These are phyloP conservation scores for Bergia puertoricense DNA, from an alignment of 92 coral and sea anemone genomes.

Conservation along the genomic window DNA sequence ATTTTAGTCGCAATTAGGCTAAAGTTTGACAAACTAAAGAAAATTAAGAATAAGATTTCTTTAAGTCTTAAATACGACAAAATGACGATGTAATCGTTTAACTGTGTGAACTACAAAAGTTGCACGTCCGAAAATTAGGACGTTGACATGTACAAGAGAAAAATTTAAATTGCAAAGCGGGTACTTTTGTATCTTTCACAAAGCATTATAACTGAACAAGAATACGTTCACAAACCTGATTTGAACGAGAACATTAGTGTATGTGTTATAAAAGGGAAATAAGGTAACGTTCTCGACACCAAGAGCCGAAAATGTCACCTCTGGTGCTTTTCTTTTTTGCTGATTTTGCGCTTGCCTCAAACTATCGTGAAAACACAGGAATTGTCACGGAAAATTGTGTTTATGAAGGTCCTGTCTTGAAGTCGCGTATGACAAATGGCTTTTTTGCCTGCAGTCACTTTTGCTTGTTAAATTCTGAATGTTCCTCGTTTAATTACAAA, in stretches of 20 bases:
- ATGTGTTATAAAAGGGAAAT: not conserved
- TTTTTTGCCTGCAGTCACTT: slow-evolving; percentile 36
- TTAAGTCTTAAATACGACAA: not conserved
- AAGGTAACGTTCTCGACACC: not conserved
- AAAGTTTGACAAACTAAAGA: not conserved
- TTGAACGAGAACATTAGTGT: not conserved
- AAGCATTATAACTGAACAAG: not conserved
- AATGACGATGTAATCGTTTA: not conserved
- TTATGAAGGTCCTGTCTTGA: slow-evolving; percentile 13
- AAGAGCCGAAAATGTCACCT: not conserved
- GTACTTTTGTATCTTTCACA: not conserved
- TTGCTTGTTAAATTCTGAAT: slow-evolving; percentile 9
- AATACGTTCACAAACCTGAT: not conserved
- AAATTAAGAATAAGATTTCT: not conserved
- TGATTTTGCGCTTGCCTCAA: not conserved
- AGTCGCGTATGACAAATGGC: not conserved
- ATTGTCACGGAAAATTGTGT: slow-evolving; percentile 2
- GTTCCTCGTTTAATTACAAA: slow-evolving; percentile 35
- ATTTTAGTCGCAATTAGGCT: not conserved
- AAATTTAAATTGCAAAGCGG: not conserved
- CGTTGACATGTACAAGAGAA: not conserved
- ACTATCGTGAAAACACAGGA: slow-evolving; percentile 25
- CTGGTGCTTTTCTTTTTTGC: not conserved
- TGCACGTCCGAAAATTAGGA: not conserved
- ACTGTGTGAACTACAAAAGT: not conserved